A percentile compares a stretch with the other conserved stretches of the same genome.
Evolutionary conservation across 2,888 invertebrate species (phyloP).

Genomic region (Oxyteleia sp.): DNA sequence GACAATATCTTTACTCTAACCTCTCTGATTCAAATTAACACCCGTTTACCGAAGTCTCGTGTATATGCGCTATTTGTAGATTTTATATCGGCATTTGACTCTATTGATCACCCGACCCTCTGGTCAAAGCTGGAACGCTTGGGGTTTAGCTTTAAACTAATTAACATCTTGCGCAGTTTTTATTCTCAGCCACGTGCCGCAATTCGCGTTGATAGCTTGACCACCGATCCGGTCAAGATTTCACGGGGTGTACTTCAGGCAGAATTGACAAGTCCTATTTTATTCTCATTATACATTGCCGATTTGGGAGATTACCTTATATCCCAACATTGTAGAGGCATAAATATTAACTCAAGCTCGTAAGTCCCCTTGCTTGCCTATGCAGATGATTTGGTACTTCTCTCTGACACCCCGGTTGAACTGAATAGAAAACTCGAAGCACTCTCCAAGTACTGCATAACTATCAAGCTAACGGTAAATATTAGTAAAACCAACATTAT

Average conservation of each 20-base stretch:
- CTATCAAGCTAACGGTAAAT: too few species aligned
- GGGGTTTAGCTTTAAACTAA: constrained; percentile 9
- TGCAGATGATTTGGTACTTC: constrained; percentile 11
- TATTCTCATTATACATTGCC: constrained; percentile 1
- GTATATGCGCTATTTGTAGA: constrained; percentile 15
- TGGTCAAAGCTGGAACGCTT: not conserved
- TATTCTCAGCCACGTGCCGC: not conserved
- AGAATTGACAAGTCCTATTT: not conserved
- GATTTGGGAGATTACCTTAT: constrained; percentile 2
- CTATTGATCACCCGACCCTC: not conserved
- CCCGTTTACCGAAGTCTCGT: not conserved
- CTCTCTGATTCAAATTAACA: constrained; percentile 12
- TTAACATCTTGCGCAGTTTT: not conserved
- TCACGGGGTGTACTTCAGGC: constrained; percentile 1
- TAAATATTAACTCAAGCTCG: too few species aligned
- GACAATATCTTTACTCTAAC: constrained; percentile 10
- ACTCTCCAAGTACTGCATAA: not conserved
- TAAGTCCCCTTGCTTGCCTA: constrained; percentile 3
- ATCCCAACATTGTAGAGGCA: constrained; percentile 4
- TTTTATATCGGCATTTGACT: constrained; percentile 1
- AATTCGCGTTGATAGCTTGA: too few species aligned
- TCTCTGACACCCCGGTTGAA: constrained; percentile 9
- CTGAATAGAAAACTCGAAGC: not conserved
- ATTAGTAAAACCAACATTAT: too few species aligned
- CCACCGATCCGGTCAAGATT: too few species aligned